A percentile compares a stretch with the other conserved stretches of the same genome.
Conservation (phyloP, 2,113 vertebrate species). For the Pholis gunnellus region DNA sequence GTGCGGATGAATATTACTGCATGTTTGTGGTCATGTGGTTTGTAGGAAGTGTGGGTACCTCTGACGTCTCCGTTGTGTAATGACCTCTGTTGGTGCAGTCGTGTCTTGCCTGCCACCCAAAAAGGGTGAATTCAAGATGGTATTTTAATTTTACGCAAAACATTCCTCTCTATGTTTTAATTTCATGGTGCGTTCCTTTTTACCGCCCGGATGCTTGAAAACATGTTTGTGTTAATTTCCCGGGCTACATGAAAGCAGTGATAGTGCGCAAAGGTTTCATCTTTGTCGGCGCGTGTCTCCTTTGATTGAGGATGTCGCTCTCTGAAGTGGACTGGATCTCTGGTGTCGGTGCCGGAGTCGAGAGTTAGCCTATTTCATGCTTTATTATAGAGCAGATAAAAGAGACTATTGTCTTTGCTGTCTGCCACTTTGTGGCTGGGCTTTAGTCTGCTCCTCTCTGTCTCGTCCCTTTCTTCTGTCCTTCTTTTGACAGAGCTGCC, state of each 20-base stretch:
- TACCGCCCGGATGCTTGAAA: slow-evolving; percentile 32
- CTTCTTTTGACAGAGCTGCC: slow-evolving; percentile 24
- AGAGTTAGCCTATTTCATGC: slow-evolving; percentile 70
- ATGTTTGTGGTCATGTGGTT: not conserved
- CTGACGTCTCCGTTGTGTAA: slow-evolving; percentile 1
- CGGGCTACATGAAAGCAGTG: slow-evolving; percentile 45
- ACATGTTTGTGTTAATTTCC: slow-evolving; percentile 30
- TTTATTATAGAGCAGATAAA: slow-evolving; percentile 68
- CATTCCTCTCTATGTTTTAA: not conserved
- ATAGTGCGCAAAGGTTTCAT: slow-evolving; percentile 11
- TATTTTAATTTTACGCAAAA: slow-evolving; percentile 11
- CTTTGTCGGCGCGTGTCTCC: slow-evolving; percentile 39
- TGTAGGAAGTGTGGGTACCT: not conserved
- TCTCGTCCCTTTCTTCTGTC: slow-evolving; percentile 25
- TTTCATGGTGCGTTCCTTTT: slow-evolving; percentile 1
- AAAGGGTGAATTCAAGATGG: not conserved
- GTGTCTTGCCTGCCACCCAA: not conserved
- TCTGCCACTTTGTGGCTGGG: slow-evolving; percentile 20
- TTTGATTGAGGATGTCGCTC: slow-evolving; percentile 53
- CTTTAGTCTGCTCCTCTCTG: slow-evolving; percentile 42
- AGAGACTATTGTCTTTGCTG: slow-evolving; percentile 57
- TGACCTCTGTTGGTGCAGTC: not conserved
- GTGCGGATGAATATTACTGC: not conserved
- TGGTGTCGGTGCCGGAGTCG: slow-evolving; percentile 26
- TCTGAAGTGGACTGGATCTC: slow-evolving; percentile 50